Percentiles rank a stretch among this genome's conserved stretches.
Evolutionary conservation across 2,113 vertebrate species (phyloP).

Genomic region (Epinephelus moara): DNA sequence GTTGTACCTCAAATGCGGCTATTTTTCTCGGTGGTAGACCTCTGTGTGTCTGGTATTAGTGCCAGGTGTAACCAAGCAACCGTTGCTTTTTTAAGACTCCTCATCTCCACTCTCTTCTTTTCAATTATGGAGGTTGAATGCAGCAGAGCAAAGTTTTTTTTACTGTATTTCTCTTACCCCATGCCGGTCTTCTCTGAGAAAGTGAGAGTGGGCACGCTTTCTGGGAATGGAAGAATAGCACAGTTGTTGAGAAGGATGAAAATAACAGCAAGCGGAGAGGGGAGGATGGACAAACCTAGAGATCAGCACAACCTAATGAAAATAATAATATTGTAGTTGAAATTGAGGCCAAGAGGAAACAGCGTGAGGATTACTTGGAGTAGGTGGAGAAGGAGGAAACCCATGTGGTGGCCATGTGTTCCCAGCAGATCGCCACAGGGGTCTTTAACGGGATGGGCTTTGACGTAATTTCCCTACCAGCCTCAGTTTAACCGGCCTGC

Average conservation of each 20-base stretch:
- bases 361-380: not conserved
- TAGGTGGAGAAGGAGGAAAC: conserved; percentile 16
- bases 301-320: conserved; percentile 19
- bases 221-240: conserved; percentile 15
- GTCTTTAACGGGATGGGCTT: conserved; percentile 33
- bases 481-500: conserved; percentile 29
- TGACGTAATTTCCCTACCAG: conserved; percentile 37
- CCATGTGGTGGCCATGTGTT: conserved; percentile 72
- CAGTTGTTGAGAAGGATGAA: conserved; percentile 12
- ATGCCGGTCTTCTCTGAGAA: conserved; percentile 1
- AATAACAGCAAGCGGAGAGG: conserved; percentile 6
- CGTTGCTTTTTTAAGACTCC: conserved; percentile 63
- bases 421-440: conserved; percentile 56
- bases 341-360: conserved; percentile 25
- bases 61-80: conserved; percentile 75
- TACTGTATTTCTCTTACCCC: conserved; percentile 30
- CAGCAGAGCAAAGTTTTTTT: conserved; percentile 9
- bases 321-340: conserved; percentile 20
- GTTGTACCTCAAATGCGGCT: conserved; percentile 8
- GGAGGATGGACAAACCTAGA: not conserved
- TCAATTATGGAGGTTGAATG: conserved; percentile 48
- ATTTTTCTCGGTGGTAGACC: conserved; percentile 24
- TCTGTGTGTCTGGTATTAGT: conserved; percentile 47
- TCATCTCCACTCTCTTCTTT: conserved; percentile 35
- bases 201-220: not conserved